phyloP scores from a whole-genome alignment of 2,797 vertebrate species.

The Etheostoma perlongum region DNA sequence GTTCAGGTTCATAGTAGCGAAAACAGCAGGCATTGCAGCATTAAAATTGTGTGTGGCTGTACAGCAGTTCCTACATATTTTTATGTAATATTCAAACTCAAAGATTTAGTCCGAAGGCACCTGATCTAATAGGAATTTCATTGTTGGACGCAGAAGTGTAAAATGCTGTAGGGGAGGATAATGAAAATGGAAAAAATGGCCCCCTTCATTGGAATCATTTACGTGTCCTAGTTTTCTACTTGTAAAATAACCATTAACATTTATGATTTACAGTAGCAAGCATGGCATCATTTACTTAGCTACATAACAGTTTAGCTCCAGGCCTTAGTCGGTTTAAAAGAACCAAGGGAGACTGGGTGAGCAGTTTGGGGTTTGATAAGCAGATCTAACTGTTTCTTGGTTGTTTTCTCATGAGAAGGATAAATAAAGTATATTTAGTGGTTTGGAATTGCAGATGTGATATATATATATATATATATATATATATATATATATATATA shows the following conservation, averaged over 20 bases:
- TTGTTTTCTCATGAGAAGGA: constrained; percentile 15
- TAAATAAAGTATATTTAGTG: constrained; percentile 4
- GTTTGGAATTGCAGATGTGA: constrained; percentile 31
- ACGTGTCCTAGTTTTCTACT: background rate
- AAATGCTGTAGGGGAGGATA: constrained; percentile 6
- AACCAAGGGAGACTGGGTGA: background rate
- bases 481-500: constrained; percentile 23
- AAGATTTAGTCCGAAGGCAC: background rate
- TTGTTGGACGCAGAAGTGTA: background rate
- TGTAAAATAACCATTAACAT: background rate
- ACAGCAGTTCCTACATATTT: background rate
- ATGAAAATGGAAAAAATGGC: background rate
- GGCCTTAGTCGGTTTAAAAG: constrained; percentile 1
- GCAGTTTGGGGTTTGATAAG: constrained; percentile 13
- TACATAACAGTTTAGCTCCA: constrained; percentile 14
- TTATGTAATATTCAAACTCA: background rate
- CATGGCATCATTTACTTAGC: background rate
- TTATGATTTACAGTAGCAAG: background rate
- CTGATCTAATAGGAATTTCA: background rate
- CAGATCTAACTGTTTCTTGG: constrained; percentile 1
- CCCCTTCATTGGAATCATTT: background rate
- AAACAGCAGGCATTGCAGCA: background rate
- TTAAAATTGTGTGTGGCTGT: background rate
- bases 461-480: background rate
- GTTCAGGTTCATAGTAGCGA: background rate